Evolutionary conservation across 1,140 invertebrate species (phyloP), one percentile per base, ranked within the genome.

Genomic region (Eriosoma lanigerum): DNA sequence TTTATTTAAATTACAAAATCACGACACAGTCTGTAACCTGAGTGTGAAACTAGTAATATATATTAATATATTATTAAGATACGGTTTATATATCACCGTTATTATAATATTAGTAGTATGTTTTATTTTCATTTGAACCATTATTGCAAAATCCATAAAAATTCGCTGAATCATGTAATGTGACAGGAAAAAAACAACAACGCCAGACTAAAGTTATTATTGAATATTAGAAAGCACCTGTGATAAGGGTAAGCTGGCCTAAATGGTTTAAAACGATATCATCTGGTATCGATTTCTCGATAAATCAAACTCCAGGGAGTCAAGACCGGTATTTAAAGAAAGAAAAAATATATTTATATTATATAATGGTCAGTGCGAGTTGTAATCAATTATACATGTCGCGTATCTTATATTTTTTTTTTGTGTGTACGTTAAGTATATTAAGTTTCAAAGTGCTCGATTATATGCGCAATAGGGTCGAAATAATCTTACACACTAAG

Each of bases 231-330:
- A 73, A 73, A 73, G 48, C 48, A 24, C 50, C 70, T 24, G n/a
- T n/a, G 29, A 54, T 32, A 54, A 56, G 70, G 70, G 70, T 54
- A 54, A 50, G 19, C 19, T 50, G 12, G 73, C 26, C 54, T 26
- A 76, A 76, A 76, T 38, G 73, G 52, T 32, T 44, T 58, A 38
- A 58, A 56, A 76, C 52, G 73, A 76, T 76, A 76, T 76, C 73
- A 76, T 76, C 52, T 56, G 52, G 73, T 76, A 76, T 76, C 29
- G 73, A 60, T 76, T 76, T 76, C 73, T 76, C 54, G n/a, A 76
- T 76, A 56, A 24, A 76, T 76, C 73, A 76, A 76, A 76, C 73
- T 38, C 50, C 73, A 3, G 73, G 73, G 73, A 58, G 73, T 56
- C 73, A 15, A 54, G 54, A 76, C 54, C n/a, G 52, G 73, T 76